Conservation (phyloP, 2,888 invertebrate species). For the Candidula unifasciata region DNA sequence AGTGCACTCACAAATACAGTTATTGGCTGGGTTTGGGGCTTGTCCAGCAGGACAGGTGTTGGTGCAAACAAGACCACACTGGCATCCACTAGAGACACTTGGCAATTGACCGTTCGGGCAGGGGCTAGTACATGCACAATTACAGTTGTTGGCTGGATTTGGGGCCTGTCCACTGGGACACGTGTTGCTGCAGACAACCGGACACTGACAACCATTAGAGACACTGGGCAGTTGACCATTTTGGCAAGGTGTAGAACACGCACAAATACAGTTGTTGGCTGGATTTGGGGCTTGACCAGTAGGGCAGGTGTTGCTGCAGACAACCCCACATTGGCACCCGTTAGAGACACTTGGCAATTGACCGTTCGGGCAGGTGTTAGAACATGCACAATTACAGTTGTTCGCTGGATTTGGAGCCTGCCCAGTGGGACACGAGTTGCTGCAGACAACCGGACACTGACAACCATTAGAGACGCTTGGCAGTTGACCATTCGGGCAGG, state of each 20-base stretch:
- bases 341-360: not conserved
- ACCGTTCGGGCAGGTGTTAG: not conserved
- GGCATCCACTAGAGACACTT: not conserved
- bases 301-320: not conserved
- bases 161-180: not conserved
- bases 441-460: constrained; percentile 12
- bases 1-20: not conserved
- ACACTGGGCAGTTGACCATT: not conserved
- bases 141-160: constrained; percentile 2
- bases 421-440: constrained; percentile 3
- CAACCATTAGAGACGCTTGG: not conserved
- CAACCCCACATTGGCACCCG: not conserved
- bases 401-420: not conserved
- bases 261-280: not conserved
- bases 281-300: not conserved
- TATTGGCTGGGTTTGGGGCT: not conserved
- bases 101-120: not conserved
- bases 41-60: not conserved
- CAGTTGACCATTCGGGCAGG: not conserved
- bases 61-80: not conserved
- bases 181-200: not conserved
- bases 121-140: not conserved
- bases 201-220: not conserved
- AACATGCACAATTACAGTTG: not conserved
- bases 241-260: not conserved